Percentiles rank a stretch among this genome's conserved stretches.
phyloP scores from a whole-genome alignment of 1,140 invertebrate genomes.

The Goniozus legneri region DNA sequence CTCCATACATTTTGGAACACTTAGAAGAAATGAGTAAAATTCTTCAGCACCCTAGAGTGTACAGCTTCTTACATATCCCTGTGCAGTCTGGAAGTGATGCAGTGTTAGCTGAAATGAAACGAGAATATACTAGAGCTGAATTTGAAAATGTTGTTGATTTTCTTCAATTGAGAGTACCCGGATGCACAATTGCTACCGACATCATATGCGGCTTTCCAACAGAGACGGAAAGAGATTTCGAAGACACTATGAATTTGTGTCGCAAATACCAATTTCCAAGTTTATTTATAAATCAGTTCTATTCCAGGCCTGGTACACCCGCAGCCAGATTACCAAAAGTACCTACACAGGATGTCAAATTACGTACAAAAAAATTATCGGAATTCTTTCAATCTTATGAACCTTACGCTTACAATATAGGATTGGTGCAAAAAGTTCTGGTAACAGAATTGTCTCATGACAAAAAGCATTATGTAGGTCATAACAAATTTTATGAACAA shows the following conservation, averaged over 20 bases:
- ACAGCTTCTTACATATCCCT: constrained; percentile 94
- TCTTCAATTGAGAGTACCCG: constrained; percentile 72
- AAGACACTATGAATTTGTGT: constrained; percentile 83
- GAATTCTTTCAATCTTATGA: constrained; percentile 90
- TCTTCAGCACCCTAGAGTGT: constrained; percentile 84
- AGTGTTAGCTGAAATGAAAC: constrained; percentile 92
- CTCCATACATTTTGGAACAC: constrained; percentile 95
- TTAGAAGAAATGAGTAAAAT: constrained; percentile 89
- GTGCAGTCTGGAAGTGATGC: constrained; percentile 95
- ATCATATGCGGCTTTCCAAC: constrained; percentile 98
- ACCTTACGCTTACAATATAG: constrained; percentile 77
- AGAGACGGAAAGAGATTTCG: constrained; percentile 89
- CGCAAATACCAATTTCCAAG: constrained; percentile 87
- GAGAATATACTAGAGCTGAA: constrained; percentile 86
- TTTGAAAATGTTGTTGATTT: constrained; percentile 89
- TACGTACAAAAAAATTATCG: constrained; percentile 81
- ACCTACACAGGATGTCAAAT: constrained; percentile 83
- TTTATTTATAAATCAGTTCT: constrained; percentile 98
- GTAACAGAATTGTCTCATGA: constrained; percentile 94
- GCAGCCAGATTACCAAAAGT: constrained; percentile 84
- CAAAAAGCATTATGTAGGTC: constrained; percentile 84
- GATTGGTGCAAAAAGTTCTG: constrained; percentile 75
- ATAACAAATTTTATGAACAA: constrained; percentile 97
- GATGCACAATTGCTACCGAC: constrained; percentile 94
- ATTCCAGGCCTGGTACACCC: constrained; percentile 90